These are phyloP conservation scores for Pseudeuparius sepicola DNA, from an alignment of 2,888 invertebrate genomes.

Conservation along the genomic window DNA sequence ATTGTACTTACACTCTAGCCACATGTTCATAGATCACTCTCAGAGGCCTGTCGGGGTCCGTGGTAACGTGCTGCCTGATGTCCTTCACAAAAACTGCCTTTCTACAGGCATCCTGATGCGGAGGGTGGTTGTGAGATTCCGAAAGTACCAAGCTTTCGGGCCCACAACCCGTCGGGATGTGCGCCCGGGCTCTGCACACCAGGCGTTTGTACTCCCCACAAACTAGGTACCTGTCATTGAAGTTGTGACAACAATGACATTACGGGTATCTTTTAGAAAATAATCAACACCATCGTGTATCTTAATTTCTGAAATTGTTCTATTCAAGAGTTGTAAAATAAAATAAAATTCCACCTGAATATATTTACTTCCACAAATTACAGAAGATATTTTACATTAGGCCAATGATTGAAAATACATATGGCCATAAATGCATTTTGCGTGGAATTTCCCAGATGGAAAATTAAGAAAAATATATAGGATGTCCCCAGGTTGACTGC, in stretches of 20 bases:
- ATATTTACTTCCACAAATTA: too few species aligned
- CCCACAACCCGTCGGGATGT: conserved; percentile 23
- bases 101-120: conserved; percentile 19
- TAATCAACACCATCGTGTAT: too few species aligned
- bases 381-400: too few species aligned
- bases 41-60: too few species aligned
- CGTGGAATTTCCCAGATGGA: too few species aligned
- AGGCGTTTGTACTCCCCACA: conserved; percentile 29
- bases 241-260: too few species aligned
- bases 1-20: conserved; percentile 25
- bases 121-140: conserved; percentile 28
- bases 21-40: conserved; percentile 23
- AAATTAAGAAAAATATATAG: too few species aligned
- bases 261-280: too few species aligned
- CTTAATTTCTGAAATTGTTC: neutral
- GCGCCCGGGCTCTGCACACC: conserved; percentile 27
- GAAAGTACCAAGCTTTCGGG: conserved; percentile 22
- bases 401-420: too few species aligned
- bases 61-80: conserved; percentile 23
- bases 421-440: too few species aligned
- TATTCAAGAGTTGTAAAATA: conserved; percentile 1
- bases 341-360: too few species aligned
- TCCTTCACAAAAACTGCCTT: conserved; percentile 29
- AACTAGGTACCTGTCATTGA: conserved; percentile 27
- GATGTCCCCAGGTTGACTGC: too few species aligned